Conservation (phyloP, 2,888 invertebrate genomes). For the Tinea trinotella region DNA sequence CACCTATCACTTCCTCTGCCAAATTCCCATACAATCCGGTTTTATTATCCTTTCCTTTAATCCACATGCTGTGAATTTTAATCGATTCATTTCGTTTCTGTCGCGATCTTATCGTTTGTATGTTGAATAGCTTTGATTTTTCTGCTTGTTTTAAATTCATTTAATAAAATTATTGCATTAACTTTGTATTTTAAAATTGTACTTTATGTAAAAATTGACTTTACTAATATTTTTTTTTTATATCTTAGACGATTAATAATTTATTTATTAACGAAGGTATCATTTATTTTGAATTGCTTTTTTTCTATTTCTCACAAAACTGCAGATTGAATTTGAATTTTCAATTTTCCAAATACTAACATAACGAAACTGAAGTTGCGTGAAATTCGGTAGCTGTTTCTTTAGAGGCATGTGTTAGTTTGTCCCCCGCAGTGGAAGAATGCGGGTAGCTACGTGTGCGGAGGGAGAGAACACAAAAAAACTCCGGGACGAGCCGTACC, state of each 20-base stretch:
- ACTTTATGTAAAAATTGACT: not conserved
- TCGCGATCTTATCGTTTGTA: constrained; percentile 4
- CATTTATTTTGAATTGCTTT: not conserved
- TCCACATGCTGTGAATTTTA: constrained; percentile 17
- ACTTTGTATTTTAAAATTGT: not conserved
- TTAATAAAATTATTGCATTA: too few species aligned
- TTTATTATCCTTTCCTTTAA: constrained; percentile 5
- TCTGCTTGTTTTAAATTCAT: not conserved
- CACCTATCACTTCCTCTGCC: not conserved
- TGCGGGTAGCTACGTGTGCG: constrained; percentile 21
- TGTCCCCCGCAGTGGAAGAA: constrained; percentile 2
- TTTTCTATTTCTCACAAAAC: too few species aligned
- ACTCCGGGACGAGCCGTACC: constrained; percentile 48
- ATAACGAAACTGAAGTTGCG: not conserved
- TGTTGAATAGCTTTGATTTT: not conserved
- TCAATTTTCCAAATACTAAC: not conserved
- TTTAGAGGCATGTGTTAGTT: not conserved
- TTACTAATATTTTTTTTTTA: not conserved
- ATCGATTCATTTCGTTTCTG: constrained; percentile 12
- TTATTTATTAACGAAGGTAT: too few species aligned
- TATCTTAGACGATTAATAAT: too few species aligned
- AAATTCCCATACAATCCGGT: constrained; percentile 14
- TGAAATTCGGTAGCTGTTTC: not conserved
- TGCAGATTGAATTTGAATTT: not conserved
- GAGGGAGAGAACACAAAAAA: constrained; percentile 45